Conservation (phyloP, 92 coral and sea anemone genomes). For the Heliopora coerulea region DNA sequence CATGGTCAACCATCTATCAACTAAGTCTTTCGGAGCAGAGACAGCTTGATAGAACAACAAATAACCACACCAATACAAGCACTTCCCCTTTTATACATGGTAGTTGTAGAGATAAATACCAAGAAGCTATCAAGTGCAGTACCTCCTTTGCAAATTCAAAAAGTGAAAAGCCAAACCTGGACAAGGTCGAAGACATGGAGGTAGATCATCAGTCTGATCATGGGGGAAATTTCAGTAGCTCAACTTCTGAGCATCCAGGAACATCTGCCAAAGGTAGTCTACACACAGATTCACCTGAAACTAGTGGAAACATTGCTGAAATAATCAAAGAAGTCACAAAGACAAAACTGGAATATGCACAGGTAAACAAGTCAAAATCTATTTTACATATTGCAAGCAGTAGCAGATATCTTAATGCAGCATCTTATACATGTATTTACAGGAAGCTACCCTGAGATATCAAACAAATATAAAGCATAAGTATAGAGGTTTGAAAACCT, state of each 20-base stretch:
- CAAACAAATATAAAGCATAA: no score
- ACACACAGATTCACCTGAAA: background rate
- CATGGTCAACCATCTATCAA: constrained; percentile 12
- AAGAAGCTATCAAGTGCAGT: background rate
- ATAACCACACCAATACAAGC: background rate
- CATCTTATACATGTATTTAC: no score
- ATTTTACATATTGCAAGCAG: background rate
- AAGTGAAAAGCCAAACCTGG: constrained; percentile 35
- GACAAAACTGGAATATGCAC: background rate
- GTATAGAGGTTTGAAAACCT: no score
- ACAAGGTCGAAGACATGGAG: constrained; percentile 65
- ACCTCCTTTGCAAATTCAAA: background rate
- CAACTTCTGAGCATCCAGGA: background rate
- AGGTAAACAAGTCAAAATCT: background rate
- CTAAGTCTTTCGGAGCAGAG: constrained; percentile 14
- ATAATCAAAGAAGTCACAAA: background rate
- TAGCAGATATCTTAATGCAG: no score
- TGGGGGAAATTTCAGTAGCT: background rate
- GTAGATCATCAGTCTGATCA: constrained; percentile 47
- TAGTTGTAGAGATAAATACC: background rate
- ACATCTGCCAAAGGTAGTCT: background rate
- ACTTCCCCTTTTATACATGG: background rate
- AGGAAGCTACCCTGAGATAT: no score
- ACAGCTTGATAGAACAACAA: background rate
- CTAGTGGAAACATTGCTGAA: background rate